Percentiles rank a stretch among this genome's conserved stretches.
Evolutionary conservation across 2,888 invertebrate species (phyloP).

Genomic region (Piscicola geometra): DNA sequence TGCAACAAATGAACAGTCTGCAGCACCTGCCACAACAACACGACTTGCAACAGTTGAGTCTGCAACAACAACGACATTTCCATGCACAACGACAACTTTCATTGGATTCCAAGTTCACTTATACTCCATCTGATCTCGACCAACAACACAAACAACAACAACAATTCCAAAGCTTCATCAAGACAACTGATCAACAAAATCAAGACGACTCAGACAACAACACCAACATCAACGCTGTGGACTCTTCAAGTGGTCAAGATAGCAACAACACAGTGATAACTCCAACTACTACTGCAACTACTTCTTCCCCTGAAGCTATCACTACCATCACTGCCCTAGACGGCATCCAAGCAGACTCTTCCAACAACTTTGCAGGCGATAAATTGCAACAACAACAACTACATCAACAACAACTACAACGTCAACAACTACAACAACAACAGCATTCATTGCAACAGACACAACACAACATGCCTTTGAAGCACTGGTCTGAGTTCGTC

Average conservation of each 20-base stretch:
- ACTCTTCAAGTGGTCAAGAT: background rate
- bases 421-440: background rate
- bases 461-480: conserved; percentile 5
- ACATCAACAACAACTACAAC: conserved; percentile 12
- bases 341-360: background rate
- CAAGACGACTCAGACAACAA: background rate
- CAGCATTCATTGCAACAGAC: background rate
- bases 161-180: background rate
- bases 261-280: background rate
- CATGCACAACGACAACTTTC: background rate
- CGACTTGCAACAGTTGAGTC: background rate
- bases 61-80: conserved; percentile 9
- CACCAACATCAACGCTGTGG: background rate
- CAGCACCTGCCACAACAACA: conserved; percentile 9
- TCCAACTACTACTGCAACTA: background rate
- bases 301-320: background rate
- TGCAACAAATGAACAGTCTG: conserved; percentile 3
- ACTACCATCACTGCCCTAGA: background rate
- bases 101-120: background rate
- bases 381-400: conserved; percentile 15
- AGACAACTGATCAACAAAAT: background rate
- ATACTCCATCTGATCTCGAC: background rate
- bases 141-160: background rate
- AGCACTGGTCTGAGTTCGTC: background rate
- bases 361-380: background rate